Base-by-base conservation (phyloP, 2,113 vertebrate genomes). In the Eurypyga helias region DNA sequence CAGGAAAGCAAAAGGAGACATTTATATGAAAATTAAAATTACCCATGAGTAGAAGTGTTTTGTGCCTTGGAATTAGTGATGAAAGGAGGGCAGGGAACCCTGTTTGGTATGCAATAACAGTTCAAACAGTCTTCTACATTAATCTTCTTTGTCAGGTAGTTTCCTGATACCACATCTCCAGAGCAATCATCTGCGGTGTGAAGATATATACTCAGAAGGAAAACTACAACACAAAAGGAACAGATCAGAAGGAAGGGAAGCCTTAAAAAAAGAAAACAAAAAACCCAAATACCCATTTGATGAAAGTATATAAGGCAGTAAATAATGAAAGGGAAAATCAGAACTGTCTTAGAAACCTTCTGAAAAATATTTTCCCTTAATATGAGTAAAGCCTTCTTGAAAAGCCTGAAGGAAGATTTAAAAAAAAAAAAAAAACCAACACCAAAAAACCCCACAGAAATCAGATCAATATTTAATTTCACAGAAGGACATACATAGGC, bases 141-240 rank as follows among this genome's bases (percentile, higher is more conserved):
- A 94, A 96, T 97, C 93, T 94, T 80, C 45, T 88, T 36, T 94
- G 89, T 96, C 97, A 95, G 96, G 82, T 92, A 34, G 57, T 73
- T 95, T 81, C 72, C 87, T 90, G 61, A 93, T 88, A 62, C 16
- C 2, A 9, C 77, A 87, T 87, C 91, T 96, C 90, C 60, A 81
- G 67, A 93, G 82, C 64, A 75, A 9, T 86, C 49, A 43, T 93
- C 38, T 89, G 72, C 79, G 71, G 79, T 41, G 29, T 49, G 82
- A 87, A 94, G 65, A 83, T 62, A 61, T 2, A 57, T 25, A 57
- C 58, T 66, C 25, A 28, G 58, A 85, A 70, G 48, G 45, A 80
- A 67, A 95, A 77, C 51, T 52, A 4, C 45, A 80, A 18, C 29
- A 33, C 1, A 29, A 89, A 87, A 48, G 11, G 16, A 95, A 69